Evolutionary conservation across 2,113 vertebrate genomes (phyloP).

Genomic region (Chloroceryle aenea): DNA sequence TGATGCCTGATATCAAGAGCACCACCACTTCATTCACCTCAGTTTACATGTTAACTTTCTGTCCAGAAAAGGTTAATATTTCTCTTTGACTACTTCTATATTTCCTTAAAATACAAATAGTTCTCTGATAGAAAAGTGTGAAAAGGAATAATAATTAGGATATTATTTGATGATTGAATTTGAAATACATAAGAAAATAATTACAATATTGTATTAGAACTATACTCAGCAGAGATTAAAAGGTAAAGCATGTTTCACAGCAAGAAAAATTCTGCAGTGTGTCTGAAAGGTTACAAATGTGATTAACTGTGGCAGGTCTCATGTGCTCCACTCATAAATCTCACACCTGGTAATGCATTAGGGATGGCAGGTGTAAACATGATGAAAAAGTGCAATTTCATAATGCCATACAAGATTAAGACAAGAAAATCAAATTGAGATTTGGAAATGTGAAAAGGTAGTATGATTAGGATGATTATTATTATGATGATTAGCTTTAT

Average conservation of each 20-base stretch:
- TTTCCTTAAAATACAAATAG: background rate
- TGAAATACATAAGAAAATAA: background rate
- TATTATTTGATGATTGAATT: background rate
- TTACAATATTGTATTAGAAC: background rate
- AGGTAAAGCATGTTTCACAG: conserved; percentile 49
- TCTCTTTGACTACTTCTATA: background rate
- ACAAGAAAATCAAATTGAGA: conserved; percentile 15
- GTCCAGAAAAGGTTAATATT: background rate
- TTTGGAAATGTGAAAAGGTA: background rate
- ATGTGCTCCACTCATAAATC: conserved; percentile 69
- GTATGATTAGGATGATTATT: background rate
- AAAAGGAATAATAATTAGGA: background rate
- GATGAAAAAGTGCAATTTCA: conserved; percentile 55
- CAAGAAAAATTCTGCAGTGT: conserved; percentile 38
- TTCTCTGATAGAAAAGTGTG: background rate
- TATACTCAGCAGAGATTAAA: conserved; percentile 52
- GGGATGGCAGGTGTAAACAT: conserved; percentile 59
- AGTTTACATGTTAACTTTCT: background rate
- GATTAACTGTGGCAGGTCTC: conserved; percentile 74
- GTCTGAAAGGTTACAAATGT: conserved; percentile 75
- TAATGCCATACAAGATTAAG: conserved; percentile 39
- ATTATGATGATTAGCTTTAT: accelerated
- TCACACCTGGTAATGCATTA: conserved; percentile 66
- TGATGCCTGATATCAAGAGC: background rate
- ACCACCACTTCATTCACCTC: background rate